Evolutionary conservation across 2,797 vertebrate genomes (phyloP).

Genomic region (Tapera naevia): DNA sequence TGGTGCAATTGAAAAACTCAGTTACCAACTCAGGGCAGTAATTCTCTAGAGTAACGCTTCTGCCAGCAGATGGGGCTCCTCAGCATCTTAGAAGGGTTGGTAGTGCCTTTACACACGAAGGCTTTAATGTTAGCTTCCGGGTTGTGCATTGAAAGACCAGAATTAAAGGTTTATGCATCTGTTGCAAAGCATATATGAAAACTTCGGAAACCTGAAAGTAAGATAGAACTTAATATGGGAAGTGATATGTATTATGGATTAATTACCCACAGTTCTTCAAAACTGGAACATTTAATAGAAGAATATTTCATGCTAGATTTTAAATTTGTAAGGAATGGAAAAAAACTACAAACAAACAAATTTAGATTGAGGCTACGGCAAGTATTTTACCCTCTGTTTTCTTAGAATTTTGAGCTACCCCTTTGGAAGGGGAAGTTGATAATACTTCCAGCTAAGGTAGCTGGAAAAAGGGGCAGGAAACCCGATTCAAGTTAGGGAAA

Average conservation of each 20-base stretch:
- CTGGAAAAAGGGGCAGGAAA: not conserved
- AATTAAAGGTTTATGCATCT: not conserved
- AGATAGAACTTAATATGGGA: not conserved
- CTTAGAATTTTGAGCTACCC: not conserved
- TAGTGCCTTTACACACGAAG: not conserved
- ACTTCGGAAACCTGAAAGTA: not conserved
- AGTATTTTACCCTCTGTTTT: not conserved
- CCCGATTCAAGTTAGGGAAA: not conserved
- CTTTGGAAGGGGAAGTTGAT: not conserved
- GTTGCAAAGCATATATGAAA: not conserved
- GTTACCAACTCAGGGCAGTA: not conserved
- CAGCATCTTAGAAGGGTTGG: not conserved
- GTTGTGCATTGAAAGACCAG: not conserved
- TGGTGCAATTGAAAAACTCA: not conserved
- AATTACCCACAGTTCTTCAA: not conserved
- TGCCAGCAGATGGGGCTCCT: constrained; percentile 50
- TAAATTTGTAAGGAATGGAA: not conserved
- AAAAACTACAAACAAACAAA: too few relatives aligned
- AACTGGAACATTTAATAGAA: not conserved
- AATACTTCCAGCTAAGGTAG: not conserved
- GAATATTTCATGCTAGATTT: not conserved
- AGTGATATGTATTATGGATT: not conserved
- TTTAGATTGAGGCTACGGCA: not conserved
- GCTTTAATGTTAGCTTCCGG: not conserved
- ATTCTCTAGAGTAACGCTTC: not conserved